These are phyloP conservation scores for Gnatocerus cornutus DNA, from an alignment of 2,888 invertebrate species.

Conservation along the genomic window DNA sequence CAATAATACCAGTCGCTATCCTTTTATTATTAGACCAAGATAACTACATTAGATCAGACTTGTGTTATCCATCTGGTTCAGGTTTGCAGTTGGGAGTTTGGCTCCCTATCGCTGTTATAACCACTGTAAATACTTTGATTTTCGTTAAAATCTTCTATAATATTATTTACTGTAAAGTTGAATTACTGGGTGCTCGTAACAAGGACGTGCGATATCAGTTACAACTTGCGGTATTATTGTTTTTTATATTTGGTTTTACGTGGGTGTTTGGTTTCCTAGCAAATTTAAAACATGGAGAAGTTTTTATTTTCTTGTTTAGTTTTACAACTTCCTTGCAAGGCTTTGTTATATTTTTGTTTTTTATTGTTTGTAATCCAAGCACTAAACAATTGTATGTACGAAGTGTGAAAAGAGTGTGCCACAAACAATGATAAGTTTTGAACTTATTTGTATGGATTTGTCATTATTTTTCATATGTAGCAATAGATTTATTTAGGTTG, in stretches of 20 bases:
- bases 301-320: slow-evolving; percentile 73
- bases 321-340: slow-evolving; percentile 75
- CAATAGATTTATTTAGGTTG: too few relatives aligned
- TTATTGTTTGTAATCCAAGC: slow-evolving; percentile 76
- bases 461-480: too few relatives aligned
- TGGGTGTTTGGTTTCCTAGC: slow-evolving; percentile 76
- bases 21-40: slow-evolving; percentile 63
- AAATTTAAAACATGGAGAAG: slow-evolving; percentile 59
- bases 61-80: slow-evolving; percentile 74
- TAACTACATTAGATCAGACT: slow-evolving; percentile 69
- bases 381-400: slow-evolving; percentile 71
- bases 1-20: slow-evolving; percentile 72
- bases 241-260: slow-evolving; percentile 76
- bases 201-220: slow-evolving; percentile 71
- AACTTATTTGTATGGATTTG: too few relatives aligned
- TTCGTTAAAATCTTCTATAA: slow-evolving; percentile 26
- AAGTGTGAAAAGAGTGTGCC: neutral
- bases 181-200: slow-evolving; percentile 27
- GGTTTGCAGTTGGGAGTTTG: slow-evolving; percentile 73
- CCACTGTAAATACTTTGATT: slow-evolving; percentile 12
- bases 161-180: slow-evolving; percentile 8
- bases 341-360: slow-evolving; percentile 77
- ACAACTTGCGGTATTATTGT: slow-evolving; percentile 74
- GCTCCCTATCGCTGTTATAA: slow-evolving; percentile 72
- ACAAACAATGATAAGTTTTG: too few relatives aligned